phyloP scores from a whole-genome alignment of 2,888 invertebrate genomes.

The Salticus scenicus region DNA sequence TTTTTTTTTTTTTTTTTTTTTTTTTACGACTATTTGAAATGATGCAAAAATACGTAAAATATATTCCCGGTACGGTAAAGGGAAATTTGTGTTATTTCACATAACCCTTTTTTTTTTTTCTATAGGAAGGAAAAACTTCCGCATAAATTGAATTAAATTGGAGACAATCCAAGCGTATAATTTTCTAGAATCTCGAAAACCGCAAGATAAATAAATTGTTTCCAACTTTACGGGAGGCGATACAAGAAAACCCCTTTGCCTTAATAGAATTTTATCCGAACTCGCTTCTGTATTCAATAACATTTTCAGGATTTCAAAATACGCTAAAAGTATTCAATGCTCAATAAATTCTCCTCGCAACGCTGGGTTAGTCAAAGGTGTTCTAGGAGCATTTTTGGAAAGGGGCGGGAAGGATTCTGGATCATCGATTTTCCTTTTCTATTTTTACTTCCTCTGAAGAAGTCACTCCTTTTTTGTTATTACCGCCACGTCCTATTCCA shows the following conservation, averaged over 20 bases:
- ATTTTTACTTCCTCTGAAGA: not conserved
- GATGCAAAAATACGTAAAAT: too few species aligned
- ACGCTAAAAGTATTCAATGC: not conserved
- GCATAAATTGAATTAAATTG: not conserved
- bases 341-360: slow-evolving; percentile 14
- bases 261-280: slow-evolving; percentile 8
- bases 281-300: not conserved
- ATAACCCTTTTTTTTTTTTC: too few species aligned
- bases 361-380: slow-evolving; percentile 12
- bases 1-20: too few species aligned
- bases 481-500: not conserved
- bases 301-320: slow-evolving; percentile 10
- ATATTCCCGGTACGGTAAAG: too few species aligned
- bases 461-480: not conserved
- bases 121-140: not conserved
- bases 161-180: not conserved
- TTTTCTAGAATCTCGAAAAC: not conserved
- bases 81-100: too few species aligned
- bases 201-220: not conserved
- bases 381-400: not conserved
- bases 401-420: too few species aligned
- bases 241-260: not conserved
- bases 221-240: not conserved
- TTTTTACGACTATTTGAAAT: too few species aligned
- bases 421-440: not conserved